Base-by-base conservation (phyloP, 2,797 vertebrate genomes). In the Sebastes elongatus region DNA sequence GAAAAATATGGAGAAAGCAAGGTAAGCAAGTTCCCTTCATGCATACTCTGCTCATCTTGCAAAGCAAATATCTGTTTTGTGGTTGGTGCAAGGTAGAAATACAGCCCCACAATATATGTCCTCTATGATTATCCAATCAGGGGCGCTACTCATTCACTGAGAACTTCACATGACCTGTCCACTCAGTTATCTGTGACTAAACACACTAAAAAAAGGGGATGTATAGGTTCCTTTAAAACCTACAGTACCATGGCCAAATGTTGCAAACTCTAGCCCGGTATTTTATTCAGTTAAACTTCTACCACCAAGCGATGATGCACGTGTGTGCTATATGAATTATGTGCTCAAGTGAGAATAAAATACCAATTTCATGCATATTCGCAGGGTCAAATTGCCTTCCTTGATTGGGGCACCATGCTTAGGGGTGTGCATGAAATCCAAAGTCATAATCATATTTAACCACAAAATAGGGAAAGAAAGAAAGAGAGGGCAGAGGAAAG, bases 281-380 rank as follows among this genome's bases (percentile, higher is more conserved):
- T 57, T 69, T 18, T 10, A 75, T 10, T 27, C 61, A 8, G 42
- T 71, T 30, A 66, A 80, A 86, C 35, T 66, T 63, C 20, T 6
- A 33, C 71, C 61, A 60, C 16, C 73, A 77, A 77, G 70, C 66
- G 9, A 63, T 6, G 72, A 63, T 6, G 72, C 22, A 20, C 33
- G 75, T 64, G 59, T 63, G 80, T 71, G 35, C 35, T 38, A 38
- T 49, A 1, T 23, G 53, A 76, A 77, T 77, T 14, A 71, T 65
- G 71, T 53, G 65, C 74, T 77, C 49, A 52, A 74, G 60, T 68
- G 78, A 82, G 78, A 91, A 80, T 49, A 90, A 92, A 91, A 78
- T 79, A 74, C 52, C 88, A 93, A 93, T 93, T 93, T 89, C 87
- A 93, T 83, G 92, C 86, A 76, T 30, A 85, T 93, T 88, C 89